Conservation (phyloP, 2,113 vertebrate species). For the Colaptes auratus region DNA sequence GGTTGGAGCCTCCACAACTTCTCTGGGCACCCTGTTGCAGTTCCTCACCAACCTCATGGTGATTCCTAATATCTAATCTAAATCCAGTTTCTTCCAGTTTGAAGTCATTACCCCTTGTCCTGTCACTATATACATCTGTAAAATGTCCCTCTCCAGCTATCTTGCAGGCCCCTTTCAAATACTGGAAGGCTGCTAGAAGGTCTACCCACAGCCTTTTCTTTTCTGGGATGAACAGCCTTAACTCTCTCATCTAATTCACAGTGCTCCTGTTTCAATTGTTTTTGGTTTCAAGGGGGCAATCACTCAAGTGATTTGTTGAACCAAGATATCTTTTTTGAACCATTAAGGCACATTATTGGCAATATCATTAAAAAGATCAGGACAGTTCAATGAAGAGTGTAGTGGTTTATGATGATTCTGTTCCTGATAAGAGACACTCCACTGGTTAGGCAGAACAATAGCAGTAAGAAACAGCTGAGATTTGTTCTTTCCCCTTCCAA, state of each 20-base stretch:
- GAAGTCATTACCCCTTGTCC: too few species aligned
- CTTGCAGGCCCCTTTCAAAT: too few species aligned
- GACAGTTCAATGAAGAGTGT: neutral
- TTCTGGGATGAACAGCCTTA: too few species aligned
- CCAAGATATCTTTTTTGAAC: neutral
- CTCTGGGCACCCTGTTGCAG: too few species aligned
- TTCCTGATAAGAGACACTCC: neutral
- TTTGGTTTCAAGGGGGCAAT: neutral
- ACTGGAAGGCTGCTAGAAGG: too few species aligned
- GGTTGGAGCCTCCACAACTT: too few species aligned
- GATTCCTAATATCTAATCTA: too few species aligned
- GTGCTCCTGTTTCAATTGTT: neutral
- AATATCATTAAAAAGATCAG: neutral
- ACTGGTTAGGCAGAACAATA: neutral
- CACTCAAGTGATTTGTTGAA: neutral
- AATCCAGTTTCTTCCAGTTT: too few species aligned
- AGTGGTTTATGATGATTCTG: neutral
- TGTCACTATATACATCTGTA: too few species aligned
- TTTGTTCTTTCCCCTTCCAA: neutral
- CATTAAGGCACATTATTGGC: neutral
- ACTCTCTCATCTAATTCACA: neutral
- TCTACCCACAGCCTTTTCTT: too few species aligned
- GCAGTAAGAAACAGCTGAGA: neutral
- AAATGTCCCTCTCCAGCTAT: too few species aligned
- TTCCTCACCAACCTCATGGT: too few species aligned